These are phyloP conservation scores for Drosophila kohkoa DNA, from an alignment of 1,140 invertebrate species.

Conservation along the genomic window DNA sequence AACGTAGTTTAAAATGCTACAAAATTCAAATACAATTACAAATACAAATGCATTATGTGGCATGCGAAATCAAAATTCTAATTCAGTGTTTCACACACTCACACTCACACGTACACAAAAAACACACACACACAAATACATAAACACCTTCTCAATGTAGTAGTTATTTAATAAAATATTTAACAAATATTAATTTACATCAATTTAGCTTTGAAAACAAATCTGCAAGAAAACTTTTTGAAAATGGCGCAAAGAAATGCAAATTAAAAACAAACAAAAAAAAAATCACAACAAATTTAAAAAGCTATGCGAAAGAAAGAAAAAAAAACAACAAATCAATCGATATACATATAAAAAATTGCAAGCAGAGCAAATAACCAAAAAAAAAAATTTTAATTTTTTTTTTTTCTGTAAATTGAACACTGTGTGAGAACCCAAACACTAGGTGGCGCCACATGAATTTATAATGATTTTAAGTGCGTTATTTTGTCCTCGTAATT, in stretches of 20 bases:
- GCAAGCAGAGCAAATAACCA: constrained; percentile 13
- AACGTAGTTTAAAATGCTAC: constrained; percentile 10
- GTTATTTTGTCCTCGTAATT: constrained; percentile 25
- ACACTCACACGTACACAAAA: constrained; percentile 13
- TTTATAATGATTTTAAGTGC: constrained; percentile 23
- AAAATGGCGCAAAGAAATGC: constrained; percentile 30
- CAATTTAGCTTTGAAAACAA: constrained; percentile 56
- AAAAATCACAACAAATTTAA: constrained; percentile 5
- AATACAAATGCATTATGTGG: constrained; percentile 32
- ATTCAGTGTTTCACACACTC: constrained; percentile 16
- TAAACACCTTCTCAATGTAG: constrained; percentile 52
- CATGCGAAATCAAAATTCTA: constrained; percentile 53
- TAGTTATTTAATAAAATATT: constrained; percentile 69
- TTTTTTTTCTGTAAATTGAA: not conserved
- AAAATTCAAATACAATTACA: constrained; percentile 19
- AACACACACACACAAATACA: constrained; percentile 27
- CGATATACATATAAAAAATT: constrained; percentile 5
- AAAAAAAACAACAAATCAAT: constrained; percentile 24
- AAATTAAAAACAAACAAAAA: constrained; percentile 36
- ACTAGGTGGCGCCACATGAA: constrained; percentile 33
- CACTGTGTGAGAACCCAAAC: constrained; percentile 13
- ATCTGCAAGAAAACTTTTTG: constrained; percentile 28
- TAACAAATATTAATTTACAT: constrained; percentile 63
- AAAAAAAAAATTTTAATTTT: not conserved
- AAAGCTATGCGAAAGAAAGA: constrained; percentile 6